phyloP scores from a whole-genome alignment of 2,113 vertebrate species.

The Stictonetta naevosa region DNA sequence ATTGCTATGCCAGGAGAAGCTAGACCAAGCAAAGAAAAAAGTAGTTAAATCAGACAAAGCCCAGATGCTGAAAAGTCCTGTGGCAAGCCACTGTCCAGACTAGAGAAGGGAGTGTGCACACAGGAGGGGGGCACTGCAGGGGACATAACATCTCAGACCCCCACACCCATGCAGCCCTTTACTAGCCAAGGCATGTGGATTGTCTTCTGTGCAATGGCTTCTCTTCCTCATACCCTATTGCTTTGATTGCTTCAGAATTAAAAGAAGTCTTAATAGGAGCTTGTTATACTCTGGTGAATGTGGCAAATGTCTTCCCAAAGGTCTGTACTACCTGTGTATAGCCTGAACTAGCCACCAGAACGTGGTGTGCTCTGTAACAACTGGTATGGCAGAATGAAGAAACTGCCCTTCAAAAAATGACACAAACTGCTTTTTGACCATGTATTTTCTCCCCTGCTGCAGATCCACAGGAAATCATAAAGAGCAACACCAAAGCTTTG shows the following conservation, averaged over 20 bases:
- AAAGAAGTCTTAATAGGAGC: background rate
- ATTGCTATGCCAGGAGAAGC: background rate
- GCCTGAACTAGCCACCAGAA: background rate
- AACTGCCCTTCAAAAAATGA: background rate
- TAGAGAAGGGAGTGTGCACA: background rate
- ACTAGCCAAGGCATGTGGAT: background rate
- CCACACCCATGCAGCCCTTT: background rate
- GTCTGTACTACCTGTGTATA: background rate
- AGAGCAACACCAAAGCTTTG: constrained; percentile 5
- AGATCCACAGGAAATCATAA: background rate
- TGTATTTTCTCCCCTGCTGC: background rate
- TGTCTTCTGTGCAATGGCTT: background rate
- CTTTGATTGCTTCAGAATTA: background rate
- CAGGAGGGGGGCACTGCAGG: background rate
- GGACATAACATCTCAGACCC: background rate
- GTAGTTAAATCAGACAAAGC: background rate
- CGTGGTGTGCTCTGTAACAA: rapidly evolving
- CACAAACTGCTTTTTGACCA: background rate
- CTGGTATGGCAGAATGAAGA: background rate
- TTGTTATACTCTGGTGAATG: background rate
- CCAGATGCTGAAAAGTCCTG: background rate
- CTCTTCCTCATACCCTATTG: background rate
- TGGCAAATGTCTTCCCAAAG: rapidly evolving
- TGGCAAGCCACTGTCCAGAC: background rate
- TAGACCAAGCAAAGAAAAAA: background rate